phyloP scores from a whole-genome alignment of 1,140 invertebrate genomes.

The Conopomorpha cramerella region DNA sequence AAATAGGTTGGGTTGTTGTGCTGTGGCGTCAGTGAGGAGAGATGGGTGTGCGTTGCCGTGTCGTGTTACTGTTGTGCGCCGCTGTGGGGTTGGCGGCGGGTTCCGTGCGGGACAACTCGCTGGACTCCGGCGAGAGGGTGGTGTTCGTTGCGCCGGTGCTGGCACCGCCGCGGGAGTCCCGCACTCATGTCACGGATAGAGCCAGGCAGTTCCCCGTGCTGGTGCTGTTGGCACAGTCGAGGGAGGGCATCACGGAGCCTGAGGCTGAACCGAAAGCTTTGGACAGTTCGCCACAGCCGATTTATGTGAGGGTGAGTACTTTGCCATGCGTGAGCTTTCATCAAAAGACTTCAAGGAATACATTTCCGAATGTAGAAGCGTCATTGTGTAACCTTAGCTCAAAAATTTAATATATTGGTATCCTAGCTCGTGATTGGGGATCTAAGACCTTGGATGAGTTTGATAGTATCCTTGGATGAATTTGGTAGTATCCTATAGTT shows the following conservation, averaged over 20 bases:
- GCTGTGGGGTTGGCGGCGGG: constrained; percentile 15
- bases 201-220: constrained; percentile 45
- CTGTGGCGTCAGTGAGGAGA: constrained; percentile 42
- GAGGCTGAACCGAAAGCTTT: constrained; percentile 28
- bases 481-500: too few relatives aligned
- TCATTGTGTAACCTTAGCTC: too few relatives aligned
- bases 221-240: constrained; percentile 28
- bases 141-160: constrained; percentile 38
- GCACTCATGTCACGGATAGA: constrained; percentile 24
- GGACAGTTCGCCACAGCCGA: constrained; percentile 26
- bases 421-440: too few relatives aligned
- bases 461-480: too few relatives aligned
- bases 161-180: constrained; percentile 33
- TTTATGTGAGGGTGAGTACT: constrained; percentile 43
- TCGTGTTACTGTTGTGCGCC: constrained; percentile 26
- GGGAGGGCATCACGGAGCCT: constrained; percentile 7
- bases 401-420: too few relatives aligned
- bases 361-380: constrained; percentile 34
- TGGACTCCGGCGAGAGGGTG: constrained; percentile 32
- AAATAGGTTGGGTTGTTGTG: constrained; percentile 36
- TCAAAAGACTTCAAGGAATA: too few relatives aligned
- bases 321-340: constrained; percentile 27
- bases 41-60: constrained; percentile 34
- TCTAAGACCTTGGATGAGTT: too few relatives aligned
- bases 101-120: constrained; percentile 27